Evolutionary conservation across 2,797 vertebrate genomes (phyloP).

Genomic region (Oreonectes daqikongensis): DNA sequence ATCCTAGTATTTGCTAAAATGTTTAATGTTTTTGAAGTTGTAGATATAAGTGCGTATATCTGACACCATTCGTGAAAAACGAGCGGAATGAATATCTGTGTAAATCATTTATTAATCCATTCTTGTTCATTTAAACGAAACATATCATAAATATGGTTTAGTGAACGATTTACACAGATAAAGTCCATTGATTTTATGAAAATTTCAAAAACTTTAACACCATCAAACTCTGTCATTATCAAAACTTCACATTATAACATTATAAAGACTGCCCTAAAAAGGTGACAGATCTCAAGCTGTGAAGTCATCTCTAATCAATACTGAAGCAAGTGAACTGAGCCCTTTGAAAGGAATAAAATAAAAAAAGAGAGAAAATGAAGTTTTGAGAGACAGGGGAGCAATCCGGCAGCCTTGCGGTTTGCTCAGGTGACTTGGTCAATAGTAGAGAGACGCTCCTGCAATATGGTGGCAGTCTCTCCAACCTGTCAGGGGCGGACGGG

Average conservation of each 20-base stretch:
- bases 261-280: conserved; percentile 10
- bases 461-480: conserved; percentile 39
- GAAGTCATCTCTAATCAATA: conserved; percentile 59
- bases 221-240: not conserved
- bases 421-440: conserved; percentile 57
- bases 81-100: too few relatives aligned
- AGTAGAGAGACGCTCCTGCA: conserved; percentile 47
- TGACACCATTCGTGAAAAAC: too few relatives aligned
- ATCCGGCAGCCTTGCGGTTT: conserved; percentile 56
- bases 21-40: too few relatives aligned
- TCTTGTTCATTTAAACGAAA: not conserved
- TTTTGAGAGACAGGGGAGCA: conserved; percentile 61
- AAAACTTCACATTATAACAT: conserved; percentile 26
- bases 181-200: not conserved
- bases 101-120: not conserved
- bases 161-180: not conserved
- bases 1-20: too few relatives aligned
- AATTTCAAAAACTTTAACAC: not conserved
- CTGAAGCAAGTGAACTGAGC: conserved; percentile 28
- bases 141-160: not conserved
- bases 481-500: conserved; percentile 45
- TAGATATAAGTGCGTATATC: too few relatives aligned
- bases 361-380: conserved; percentile 56
- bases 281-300: conserved; percentile 21
- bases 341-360: conserved; percentile 50